Conservation (phyloP, 2,888 invertebrate genomes). For the Ennomos erosarius region DNA sequence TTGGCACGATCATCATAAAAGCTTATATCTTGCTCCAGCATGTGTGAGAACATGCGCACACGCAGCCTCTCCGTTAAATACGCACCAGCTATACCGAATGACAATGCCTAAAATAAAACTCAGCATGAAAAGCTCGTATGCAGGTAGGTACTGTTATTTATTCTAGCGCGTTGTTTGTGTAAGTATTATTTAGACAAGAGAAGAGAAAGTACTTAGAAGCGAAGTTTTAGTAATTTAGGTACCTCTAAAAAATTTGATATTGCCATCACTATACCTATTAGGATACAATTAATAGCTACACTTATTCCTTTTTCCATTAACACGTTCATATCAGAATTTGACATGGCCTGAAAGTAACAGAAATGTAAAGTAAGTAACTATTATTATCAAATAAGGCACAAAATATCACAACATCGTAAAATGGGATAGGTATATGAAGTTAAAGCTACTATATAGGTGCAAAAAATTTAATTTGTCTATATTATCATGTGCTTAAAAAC, state of each 20-base stretch:
- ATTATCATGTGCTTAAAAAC: no score
- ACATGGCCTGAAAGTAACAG: conserved; percentile 52
- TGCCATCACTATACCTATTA: conserved; percentile 57
- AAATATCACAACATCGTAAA: no score
- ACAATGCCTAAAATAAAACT: conserved; percentile 71
- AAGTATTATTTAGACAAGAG: no score
- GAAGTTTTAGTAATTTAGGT: conserved; percentile 8
- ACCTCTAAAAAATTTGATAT: conserved; percentile 57
- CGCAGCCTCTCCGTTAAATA: conserved; percentile 89
- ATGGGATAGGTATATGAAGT: no score
- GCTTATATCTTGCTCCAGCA: conserved; percentile 88
- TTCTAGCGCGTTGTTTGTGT: no score
- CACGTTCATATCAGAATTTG: conserved; percentile 47
- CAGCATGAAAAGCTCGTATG: no score
- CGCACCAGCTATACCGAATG: conserved; percentile 92
- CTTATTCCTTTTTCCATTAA: conserved; percentile 54
- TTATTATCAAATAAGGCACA: no score
- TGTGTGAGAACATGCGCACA: conserved; percentile 85
- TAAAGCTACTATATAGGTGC: no score
- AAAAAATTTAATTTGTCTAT: no score
- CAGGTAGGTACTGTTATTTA: no score
- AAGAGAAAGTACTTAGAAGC: no score
- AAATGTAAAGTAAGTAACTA: no score
- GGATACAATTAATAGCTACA: conserved; percentile 49
- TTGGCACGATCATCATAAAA: conserved; percentile 89